phyloP scores from a whole-genome alignment of 2,797 vertebrate genomes.

The Pseudocheirus occidentalis region DNA sequence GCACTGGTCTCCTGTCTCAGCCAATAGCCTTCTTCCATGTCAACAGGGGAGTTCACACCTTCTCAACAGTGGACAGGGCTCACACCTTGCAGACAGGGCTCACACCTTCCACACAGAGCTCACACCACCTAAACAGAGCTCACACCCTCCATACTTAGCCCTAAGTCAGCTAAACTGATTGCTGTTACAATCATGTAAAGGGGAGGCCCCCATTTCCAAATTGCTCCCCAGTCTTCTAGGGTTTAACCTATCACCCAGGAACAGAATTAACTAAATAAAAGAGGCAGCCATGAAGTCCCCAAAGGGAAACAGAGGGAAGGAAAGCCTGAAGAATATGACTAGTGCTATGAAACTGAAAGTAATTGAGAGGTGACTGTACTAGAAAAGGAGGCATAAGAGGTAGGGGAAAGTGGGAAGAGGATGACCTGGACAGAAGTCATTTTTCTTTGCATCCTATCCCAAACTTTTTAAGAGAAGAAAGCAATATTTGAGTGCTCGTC shows the following conservation, averaged over 20 bases:
- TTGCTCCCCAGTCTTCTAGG: not conserved
- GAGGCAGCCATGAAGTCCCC: conserved; percentile 1
- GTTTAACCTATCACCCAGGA: conserved; percentile 39
- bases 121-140: too few species aligned
- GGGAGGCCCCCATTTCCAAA: not conserved
- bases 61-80: too few species aligned
- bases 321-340: not conserved
- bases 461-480: conserved; percentile 27
- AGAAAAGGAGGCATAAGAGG: not conserved
- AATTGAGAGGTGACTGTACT: not conserved
- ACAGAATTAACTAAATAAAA: conserved; percentile 8
- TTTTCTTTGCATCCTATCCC: conserved; percentile 11
- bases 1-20: too few species aligned
- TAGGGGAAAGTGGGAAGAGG: not conserved
- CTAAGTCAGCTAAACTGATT: too few species aligned
- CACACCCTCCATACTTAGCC: too few species aligned
- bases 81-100: too few species aligned
- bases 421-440: not conserved
- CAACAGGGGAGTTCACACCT: too few species aligned
- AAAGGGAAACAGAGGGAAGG: conserved; percentile 1
- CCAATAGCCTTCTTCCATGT: too few species aligned
- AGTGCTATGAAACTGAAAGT: not conserved
- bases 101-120: too few species aligned
- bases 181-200: too few species aligned
- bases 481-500: conserved; percentile 20